phyloP scores from a whole-genome alignment of 2,888 invertebrate species.

The Merodon equestris region DNA sequence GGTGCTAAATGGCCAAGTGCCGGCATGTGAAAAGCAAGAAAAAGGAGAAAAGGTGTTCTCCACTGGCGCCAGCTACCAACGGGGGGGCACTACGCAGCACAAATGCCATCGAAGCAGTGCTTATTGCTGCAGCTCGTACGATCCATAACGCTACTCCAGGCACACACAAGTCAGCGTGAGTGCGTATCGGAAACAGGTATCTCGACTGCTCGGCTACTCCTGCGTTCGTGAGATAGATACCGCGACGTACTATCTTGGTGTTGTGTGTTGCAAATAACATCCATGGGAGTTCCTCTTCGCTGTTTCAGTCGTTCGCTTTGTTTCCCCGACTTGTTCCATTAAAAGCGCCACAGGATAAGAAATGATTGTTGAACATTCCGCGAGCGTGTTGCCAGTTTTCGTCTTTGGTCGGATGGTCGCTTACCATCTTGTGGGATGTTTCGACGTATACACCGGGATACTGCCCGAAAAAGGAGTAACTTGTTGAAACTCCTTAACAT shows the following conservation, averaged over 20 bases:
- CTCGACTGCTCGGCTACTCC: constrained; percentile 4
- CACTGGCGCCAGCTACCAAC: constrained; percentile 66
- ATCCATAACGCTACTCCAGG: constrained; percentile 48
- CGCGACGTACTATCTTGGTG: constrained; percentile 2
- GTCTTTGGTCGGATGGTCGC: too few species aligned
- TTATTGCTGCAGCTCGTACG: constrained; percentile 13
- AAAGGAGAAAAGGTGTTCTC: constrained; percentile 55
- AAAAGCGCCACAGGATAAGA: constrained; percentile 64
- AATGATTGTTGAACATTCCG: constrained; percentile 32
- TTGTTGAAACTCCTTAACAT: constrained; percentile 64
- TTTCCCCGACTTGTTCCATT: constrained; percentile 48
- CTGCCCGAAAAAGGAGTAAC: constrained; percentile 65
- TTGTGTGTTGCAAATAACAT: constrained; percentile 47
- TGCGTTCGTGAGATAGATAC: too few species aligned
- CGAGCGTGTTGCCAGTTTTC: constrained; percentile 5
- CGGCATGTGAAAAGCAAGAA: constrained; percentile 36
- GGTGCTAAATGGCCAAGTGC: constrained; percentile 66
- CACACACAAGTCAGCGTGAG: constrained; percentile 58
- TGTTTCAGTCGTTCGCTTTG: constrained; percentile 27
- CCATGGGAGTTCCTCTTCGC: constrained; percentile 56
- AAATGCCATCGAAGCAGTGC: too few species aligned
- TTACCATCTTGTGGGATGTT: too few species aligned
- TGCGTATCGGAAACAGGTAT: constrained; percentile 66
- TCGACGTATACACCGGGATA: too few species aligned
- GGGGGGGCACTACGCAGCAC: too few species aligned